Conservation (phyloP, 2,797 vertebrate genomes). For the Gymnodraco acuticeps region DNA sequence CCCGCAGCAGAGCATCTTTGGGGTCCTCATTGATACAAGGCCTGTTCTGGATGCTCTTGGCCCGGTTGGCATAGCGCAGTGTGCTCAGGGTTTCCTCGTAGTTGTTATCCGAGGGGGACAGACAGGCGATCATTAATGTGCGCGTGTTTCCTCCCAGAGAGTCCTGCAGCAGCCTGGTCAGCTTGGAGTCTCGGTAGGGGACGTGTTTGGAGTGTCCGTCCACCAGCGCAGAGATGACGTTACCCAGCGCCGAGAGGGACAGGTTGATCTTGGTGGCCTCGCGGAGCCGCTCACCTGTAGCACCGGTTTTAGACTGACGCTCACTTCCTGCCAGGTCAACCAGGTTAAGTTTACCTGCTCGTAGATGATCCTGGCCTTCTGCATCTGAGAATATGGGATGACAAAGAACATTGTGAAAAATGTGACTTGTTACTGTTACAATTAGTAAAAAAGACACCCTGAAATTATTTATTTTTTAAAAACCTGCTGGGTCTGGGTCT, state of each 20-base stretch:
- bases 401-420: background rate
- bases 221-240: constrained; percentile 91
- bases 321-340: constrained; percentile 94
- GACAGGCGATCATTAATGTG: constrained; percentile 93
- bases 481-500: no score
- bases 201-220: constrained; percentile 89
- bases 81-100: constrained; percentile 93
- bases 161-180: constrained; percentile 93
- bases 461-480: no score
- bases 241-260: constrained; percentile 92
- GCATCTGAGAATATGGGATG: constrained; percentile 60
- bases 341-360: constrained; percentile 92
- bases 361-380: constrained; percentile 87
- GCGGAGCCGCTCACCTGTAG: constrained; percentile 89
- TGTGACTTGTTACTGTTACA: background rate
- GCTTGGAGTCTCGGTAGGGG: constrained; percentile 92
- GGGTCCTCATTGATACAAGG: constrained; percentile 92
- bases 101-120: constrained; percentile 92
- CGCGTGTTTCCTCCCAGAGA: constrained; percentile 92
- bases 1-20: constrained; percentile 92
- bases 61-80: constrained; percentile 88
- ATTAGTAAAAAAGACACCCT: no score
- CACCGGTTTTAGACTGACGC: constrained; percentile 93
- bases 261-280: constrained; percentile 96
- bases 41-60: constrained; percentile 93